Percentiles rank a stretch among this genome's conserved stretches.
Conservation (phyloP, 2,888 invertebrate genomes). For the Ypsolopha sequella region DNA sequence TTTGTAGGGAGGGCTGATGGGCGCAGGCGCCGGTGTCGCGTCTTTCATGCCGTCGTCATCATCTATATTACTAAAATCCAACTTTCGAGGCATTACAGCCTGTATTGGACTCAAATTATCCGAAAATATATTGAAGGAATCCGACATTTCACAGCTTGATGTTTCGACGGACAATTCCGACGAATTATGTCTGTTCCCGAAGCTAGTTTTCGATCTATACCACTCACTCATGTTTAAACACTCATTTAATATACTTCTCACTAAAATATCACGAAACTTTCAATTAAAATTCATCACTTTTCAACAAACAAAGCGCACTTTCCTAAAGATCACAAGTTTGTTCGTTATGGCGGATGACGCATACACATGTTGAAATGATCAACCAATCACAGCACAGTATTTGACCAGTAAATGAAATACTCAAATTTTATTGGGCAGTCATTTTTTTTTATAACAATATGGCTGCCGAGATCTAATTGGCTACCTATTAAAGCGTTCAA, state of each 20-base stretch:
- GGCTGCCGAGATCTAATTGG: constrained; percentile 19
- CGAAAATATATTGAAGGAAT: constrained; percentile 71
- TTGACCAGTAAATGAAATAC: constrained; percentile 52
- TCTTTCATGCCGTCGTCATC: constrained; percentile 54
- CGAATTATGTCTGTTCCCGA: constrained; percentile 47
- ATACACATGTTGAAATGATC: constrained; percentile 51
- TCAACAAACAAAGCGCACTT: constrained; percentile 48
- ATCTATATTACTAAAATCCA: constrained; percentile 64
- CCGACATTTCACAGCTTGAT: constrained; percentile 75
- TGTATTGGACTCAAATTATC: constrained; percentile 71
- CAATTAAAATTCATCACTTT: background rate
- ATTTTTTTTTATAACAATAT: constrained; percentile 27
- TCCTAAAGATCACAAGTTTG: constrained; percentile 46
- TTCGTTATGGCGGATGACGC: constrained; percentile 68
- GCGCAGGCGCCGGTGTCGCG: constrained; percentile 35
- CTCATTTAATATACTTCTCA: constrained; percentile 37
- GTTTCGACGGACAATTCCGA: constrained; percentile 71
- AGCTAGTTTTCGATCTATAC: constrained; percentile 55
- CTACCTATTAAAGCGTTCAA: constrained; percentile 23
- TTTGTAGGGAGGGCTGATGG: constrained; percentile 69
- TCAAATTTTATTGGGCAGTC: constrained; percentile 39
- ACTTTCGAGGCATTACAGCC: constrained; percentile 70
- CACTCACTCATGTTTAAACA: constrained; percentile 53
- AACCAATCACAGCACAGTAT: constrained; percentile 42
- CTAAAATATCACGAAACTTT: constrained; percentile 1